Evolutionary conservation across 35 echinoderm and acorn worm species (phyloP), one percentile per base, ranked within the genome.

Genomic region (Strongylocentrotus purpuratus): DNA sequence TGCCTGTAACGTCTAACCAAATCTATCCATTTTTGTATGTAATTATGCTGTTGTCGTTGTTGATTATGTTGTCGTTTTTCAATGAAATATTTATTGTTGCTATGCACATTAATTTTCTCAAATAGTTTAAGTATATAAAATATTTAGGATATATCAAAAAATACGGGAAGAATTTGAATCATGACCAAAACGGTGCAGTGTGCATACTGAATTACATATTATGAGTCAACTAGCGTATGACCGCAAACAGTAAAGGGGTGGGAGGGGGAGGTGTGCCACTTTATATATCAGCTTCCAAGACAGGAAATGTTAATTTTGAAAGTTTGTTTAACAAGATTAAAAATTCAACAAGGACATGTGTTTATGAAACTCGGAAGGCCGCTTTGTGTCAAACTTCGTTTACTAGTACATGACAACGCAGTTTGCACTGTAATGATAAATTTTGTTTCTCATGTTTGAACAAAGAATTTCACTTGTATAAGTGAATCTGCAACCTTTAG

Each of bases 291-390:
- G 1, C 65, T 78, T n/a, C 22, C 22, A 22, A 78, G 65, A 78
- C 65, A 78, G 65, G 65, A 78, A 78, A 78, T 78, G 22, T 78
- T 78, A 78, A 78, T 78, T 78, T 78, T 78, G 20, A 78, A 78
- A 78, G 65, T 78, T 78, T 78, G 65, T 78, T 78, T 22, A 78
- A 28, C 20, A 78, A n/a, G 4, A 78, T n/a, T 28, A 78, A 25
- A 71, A n/a, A 22, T 22, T 78, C 4, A 78, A 78, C 25, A 22
- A 78, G 65, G 22, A 78, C 65, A 78, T 78, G 65, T 78, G 65
- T 78, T 28, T 78, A 6, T 0, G 28, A 28, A 78, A 8, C 65
- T 78, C 25, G 18, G 28, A 71, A 78, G 65, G 65, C 22, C 61
- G 20, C 5, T 25, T 25, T 71, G 25, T 25, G 61, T 71, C 61